These are phyloP conservation scores for Potorous gilbertii DNA, from an alignment of 2,797 vertebrate species.

Conservation along the genomic window DNA sequence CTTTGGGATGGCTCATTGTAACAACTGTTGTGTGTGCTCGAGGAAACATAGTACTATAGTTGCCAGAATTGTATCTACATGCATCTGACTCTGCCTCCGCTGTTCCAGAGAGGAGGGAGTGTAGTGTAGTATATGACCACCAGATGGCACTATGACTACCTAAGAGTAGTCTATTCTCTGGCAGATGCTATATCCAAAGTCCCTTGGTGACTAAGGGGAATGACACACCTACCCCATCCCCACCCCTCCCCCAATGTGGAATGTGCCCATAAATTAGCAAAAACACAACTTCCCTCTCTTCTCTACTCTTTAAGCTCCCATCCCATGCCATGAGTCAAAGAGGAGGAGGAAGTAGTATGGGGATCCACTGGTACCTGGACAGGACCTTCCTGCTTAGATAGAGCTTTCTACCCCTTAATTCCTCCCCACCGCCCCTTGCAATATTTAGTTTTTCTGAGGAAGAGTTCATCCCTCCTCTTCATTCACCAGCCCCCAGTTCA, in stretches of 20 bases:
- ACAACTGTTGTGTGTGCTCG: not conserved
- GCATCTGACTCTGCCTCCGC: not conserved
- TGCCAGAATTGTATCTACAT: not conserved
- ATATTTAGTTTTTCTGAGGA: not conserved
- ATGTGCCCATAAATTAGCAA: not conserved
- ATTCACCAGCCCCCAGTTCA: too few species aligned
- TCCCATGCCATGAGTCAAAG: not conserved
- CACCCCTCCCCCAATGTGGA: not conserved
- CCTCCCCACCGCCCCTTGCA: not conserved
- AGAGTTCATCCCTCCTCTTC: not conserved
- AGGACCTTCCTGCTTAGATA: not conserved
- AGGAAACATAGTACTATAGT: not conserved
- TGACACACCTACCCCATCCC: not conserved
- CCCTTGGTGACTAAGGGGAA: not conserved
- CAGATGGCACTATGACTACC: not conserved
- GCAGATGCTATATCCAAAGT: not conserved
- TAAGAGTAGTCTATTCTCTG: not conserved
- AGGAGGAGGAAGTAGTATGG: not conserved
- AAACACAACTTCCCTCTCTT: not conserved
- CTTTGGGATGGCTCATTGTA: not conserved
- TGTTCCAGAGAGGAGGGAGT: not conserved
- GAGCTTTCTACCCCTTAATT: not conserved
- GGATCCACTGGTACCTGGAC: not conserved
- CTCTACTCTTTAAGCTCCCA: not conserved
- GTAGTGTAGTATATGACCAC: not conserved